A percentile compares a stretch with the other conserved stretches of the same genome.
phyloP scores from a whole-genome alignment of 1,140 invertebrate species.

The Coptotermes formosanus region DNA sequence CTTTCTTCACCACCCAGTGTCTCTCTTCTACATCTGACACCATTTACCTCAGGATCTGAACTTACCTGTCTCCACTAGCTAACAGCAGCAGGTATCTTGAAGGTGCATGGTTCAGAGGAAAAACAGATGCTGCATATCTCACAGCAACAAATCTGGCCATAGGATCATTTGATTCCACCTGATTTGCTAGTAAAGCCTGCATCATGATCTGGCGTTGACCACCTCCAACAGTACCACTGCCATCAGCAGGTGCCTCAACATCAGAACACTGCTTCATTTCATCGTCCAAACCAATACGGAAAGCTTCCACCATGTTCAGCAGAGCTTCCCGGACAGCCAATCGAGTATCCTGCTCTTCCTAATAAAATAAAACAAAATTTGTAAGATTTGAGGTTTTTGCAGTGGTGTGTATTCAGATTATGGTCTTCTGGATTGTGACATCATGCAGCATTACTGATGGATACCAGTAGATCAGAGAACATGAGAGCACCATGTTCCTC shows the following conservation, averaged over 20 bases:
- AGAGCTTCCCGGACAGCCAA: constrained; percentile 69
- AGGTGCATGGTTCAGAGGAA: constrained; percentile 74
- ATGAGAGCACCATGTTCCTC: too few species aligned
- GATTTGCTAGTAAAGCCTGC: constrained; percentile 57
- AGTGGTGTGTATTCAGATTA: background rate
- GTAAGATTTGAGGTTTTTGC: background rate
- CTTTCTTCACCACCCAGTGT: too few species aligned
- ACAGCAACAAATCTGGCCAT: constrained; percentile 79
- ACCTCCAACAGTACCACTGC: background rate
- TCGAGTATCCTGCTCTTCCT: constrained; percentile 56
- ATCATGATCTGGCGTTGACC: constrained; percentile 41
- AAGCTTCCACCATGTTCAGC: constrained; percentile 64
- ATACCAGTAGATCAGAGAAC: too few species aligned
- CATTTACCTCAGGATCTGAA: too few species aligned
- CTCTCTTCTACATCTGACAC: too few species aligned
- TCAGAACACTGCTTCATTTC: background rate
- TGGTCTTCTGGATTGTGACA: too few species aligned
- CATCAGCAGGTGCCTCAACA: background rate
- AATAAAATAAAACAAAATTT: background rate
- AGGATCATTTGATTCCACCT: constrained; percentile 64
- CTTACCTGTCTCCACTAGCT: constrained; percentile 77
- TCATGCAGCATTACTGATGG: too few species aligned
- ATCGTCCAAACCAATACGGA: constrained; percentile 36
- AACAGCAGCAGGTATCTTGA: constrained; percentile 81
- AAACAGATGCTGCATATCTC: constrained; percentile 77